Conservation (phyloP, 2,888 invertebrate genomes). For the Papilio demoleus region DNA sequence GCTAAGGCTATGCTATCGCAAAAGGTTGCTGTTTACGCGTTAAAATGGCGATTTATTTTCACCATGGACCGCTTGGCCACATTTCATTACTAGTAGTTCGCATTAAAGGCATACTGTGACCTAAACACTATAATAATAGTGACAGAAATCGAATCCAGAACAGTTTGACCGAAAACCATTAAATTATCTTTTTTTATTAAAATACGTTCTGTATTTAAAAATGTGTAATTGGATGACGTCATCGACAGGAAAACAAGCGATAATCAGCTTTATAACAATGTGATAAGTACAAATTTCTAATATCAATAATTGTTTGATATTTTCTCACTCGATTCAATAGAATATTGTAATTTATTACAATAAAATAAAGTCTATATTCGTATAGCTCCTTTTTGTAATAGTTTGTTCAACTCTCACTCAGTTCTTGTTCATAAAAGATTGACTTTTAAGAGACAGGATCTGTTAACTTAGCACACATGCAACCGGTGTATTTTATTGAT, state of each 20-base stretch:
- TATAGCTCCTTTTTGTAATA: background rate
- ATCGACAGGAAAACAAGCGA: background rate
- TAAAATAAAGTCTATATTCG: slow-evolving; percentile 2
- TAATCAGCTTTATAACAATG: background rate
- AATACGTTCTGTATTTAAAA: slow-evolving; percentile 20
- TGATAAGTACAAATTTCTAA: background rate
- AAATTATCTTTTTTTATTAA: slow-evolving; percentile 18
- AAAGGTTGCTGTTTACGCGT: too few relatives aligned
- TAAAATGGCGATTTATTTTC: too few relatives aligned
- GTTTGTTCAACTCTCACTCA: slow-evolving; percentile 29
- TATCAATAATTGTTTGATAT: background rate
- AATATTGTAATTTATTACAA: slow-evolving; percentile 2
- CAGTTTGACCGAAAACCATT: slow-evolving; percentile 4
- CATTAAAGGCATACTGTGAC: too few relatives aligned
- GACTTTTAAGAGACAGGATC: background rate
- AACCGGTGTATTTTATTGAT: too few relatives aligned
- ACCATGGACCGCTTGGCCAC: too few relatives aligned
- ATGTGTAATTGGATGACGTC: slow-evolving; percentile 33
- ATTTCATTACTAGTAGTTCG: too few relatives aligned
- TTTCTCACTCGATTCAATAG: background rate
- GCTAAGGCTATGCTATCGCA: too few relatives aligned
- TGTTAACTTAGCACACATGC: too few relatives aligned
- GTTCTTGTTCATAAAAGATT: background rate
- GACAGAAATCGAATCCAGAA: background rate
- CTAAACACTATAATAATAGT: too few relatives aligned